Evolutionary conservation across 2,888 invertebrate species (phyloP), one percentile per base, ranked within the genome.

Genomic region (Lepidocyrtoides sp.): DNA sequence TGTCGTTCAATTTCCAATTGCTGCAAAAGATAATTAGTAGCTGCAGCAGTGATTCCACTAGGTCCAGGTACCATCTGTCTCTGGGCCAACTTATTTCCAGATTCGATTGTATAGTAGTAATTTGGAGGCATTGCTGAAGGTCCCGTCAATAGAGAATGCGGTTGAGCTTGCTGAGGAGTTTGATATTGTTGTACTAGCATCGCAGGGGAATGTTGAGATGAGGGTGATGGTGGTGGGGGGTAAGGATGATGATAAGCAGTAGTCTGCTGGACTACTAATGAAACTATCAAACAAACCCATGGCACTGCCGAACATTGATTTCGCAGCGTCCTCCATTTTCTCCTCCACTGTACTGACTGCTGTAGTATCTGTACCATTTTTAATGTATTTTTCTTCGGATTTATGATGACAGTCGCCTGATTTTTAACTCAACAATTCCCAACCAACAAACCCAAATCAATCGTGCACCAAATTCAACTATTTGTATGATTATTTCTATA

Each of bases 21-120:
- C 60, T 91, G 91, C 41, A 91, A 29, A 0, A 91, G 63, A 54
- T 81, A 91, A 29, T 91, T 86, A 14, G 91, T 91, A 29, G 91
- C 91, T 54, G 91, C 91, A 5, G 91, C 85, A 14, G 91, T 91
- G 41, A 91, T 41, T 14, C 85, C 86, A 14, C 81, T 44, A 4
- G 81, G 66, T 12, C 57, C 69, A 0, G 51, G 81, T 23, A 29
- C 54, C 57, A 89, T 54, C 23, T 89, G 83, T 14, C 85, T 44
- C 44, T 84, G 91, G 2, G 57, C 72, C 20, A 91, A 29, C 54
- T 81, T 91, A 23, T 69, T 69, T 17, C 66, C 66, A 7, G 20
- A 29, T 10, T 91, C 90, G 54, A 90, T 90, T 14, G 75, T 44
- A 77, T 90, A 90, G 17, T 41, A 77, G 26, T 79, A 54, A 57